These are phyloP conservation scores for Oophaga sylvatica DNA, from an alignment of 2,797 vertebrate species.

Conservation along the genomic window DNA sequence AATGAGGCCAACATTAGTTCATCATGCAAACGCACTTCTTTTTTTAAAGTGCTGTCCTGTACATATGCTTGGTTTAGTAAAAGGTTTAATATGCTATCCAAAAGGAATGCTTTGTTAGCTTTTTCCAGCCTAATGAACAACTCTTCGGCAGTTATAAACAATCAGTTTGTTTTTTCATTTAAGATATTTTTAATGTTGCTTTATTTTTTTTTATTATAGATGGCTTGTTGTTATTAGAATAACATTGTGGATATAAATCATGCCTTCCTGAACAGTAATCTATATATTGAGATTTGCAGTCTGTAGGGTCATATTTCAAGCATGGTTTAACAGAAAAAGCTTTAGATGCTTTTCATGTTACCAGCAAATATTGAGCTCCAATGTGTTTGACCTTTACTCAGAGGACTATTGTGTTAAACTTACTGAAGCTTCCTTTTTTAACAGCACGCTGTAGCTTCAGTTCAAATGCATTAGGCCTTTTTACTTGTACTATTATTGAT, in stretches of 20 bases:
- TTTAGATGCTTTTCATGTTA: conserved; percentile 5
- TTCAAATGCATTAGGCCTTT: conserved; percentile 34
- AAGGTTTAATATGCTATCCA: no score
- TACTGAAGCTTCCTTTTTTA: conserved; percentile 33
- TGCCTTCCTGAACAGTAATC: not conserved
- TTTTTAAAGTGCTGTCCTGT: no score
- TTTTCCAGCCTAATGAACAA: no score
- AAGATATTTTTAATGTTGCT: no score
- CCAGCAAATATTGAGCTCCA: conserved; percentile 19
- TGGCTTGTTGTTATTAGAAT: not conserved
- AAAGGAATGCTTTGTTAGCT: no score
- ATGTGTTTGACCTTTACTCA: conserved; percentile 35
- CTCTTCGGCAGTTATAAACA: no score
- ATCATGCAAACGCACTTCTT: no score
- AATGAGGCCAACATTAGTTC: no score
- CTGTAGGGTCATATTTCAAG: not conserved
- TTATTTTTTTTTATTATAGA: not conserved
- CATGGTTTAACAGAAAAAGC: not conserved
- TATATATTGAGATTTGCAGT: not conserved
- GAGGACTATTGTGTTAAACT: conserved; percentile 32
- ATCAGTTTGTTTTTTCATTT: no score
- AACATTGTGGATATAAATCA: not conserved
- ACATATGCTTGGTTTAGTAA: no score
- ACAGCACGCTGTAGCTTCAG: conserved; percentile 4
- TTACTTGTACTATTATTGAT: conserved; percentile 41